Evolutionary conservation across 2,888 invertebrate genomes (phyloP), one percentile per base, ranked within the genome.

Genomic region (Oligia fasciuncula): DNA sequence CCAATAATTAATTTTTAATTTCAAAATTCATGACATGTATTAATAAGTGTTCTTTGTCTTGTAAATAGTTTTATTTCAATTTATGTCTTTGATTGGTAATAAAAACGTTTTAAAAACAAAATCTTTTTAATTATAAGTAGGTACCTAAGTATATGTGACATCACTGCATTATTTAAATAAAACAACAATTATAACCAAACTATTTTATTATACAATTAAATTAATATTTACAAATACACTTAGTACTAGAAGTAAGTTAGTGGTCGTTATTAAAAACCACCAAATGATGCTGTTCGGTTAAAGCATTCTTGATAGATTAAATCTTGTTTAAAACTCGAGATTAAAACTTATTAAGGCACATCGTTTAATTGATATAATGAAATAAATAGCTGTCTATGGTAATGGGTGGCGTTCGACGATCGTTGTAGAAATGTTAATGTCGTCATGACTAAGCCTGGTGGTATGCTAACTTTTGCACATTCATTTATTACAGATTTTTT

Each of bases 371-470:
- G 23, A 76, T 73, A 72, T 63, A 73, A 57, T 68, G 46, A 70
- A 81, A 81, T 69, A 88, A 86, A 86, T 88, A 86, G 79, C 46
- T 80, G 77, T 79, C 65, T 89, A 88, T 71, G 66, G n/a, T 62
- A 83, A 76, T 72, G 62, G 67, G 60, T 79, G 60, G 79, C 78
- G 51, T 77, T 79, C 72, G 49, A 76, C 83, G 70, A 75, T 73
- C 80, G 57, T 72, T 76, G 62, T 74, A 76, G 29, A 76, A 68
- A 68, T 73, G n/a, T 76, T 68, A 62, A 66, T 65, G 67, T 73
- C 72, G 86, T 90, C 87, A 88, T 89, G 90, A 89, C 89, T 91
- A 81, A 87, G 85, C 84, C 89, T 91, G 92, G 91, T 93, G 92
- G 92, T 92, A 87, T 86, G 83, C 87, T 86, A 83, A 86, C 86